Base-by-base conservation (phyloP, 2,113 vertebrate genomes). In the Kryptolebias marmoratus region DNA sequence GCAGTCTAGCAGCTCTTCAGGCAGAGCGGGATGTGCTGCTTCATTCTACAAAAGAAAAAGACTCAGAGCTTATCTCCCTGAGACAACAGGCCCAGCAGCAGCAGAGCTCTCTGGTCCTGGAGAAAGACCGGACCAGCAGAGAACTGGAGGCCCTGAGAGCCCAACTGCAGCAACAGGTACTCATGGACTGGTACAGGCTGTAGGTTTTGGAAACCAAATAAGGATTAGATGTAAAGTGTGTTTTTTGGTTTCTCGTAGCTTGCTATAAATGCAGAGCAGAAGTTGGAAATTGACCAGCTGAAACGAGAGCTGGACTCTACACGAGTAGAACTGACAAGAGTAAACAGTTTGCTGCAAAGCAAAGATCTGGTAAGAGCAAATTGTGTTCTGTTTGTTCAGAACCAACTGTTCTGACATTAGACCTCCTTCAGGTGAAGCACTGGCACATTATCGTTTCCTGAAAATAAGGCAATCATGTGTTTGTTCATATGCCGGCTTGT, bases 141-240 rank as follows among this genome's bases (percentile, higher is more conserved):
- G 91, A 92, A 56, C 82, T 94, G 72, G 88, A 93, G 82, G 72
- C 68, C 0, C 80, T 96, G 74, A 93, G 88, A 66, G 89, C 79
- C 5, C 86, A 83, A 76, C 92, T 96, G n/a, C 93, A 90, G 80
- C 90, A 95, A n/a, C 94, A 94, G 92, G 95, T 95, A 86, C 2
- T 2, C 13, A 3, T 0, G 1, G 14, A 18, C 9, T 3, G 3
- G 22, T 22, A 22, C 22, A 13, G 32, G n/a, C 27, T 11, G 1
- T 7, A 1, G n/a, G 10, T 10, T 42, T 8, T 42, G 39, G 39
- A 42, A 42, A 10, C 39, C 39, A 42, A 42, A 42, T 42, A 53
- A 53, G n/a, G 0, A 11, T n/a, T 53, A 5, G 9, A 3, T 48
- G 30, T 15, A 44, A 28, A 5, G 39, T 56, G 52, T 39, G 10